Conservation (phyloP, 2,113 vertebrate genomes). For the Apus apus region DNA sequence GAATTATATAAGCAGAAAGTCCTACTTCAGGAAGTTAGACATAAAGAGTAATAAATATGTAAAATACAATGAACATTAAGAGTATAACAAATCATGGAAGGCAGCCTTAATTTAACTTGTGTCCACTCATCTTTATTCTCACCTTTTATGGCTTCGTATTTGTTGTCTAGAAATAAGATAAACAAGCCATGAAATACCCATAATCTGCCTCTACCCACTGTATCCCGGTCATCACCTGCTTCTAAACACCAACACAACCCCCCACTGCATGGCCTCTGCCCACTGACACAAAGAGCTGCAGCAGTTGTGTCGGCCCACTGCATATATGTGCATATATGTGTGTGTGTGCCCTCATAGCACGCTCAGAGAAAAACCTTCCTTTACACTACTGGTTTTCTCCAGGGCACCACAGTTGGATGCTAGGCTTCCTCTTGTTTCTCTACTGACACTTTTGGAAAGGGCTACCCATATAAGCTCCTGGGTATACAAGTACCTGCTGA, state of each 20-base stretch:
- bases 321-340: accelerated
- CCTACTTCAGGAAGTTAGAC: not conserved
- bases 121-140: not conserved
- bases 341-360: no score
- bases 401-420: not conserved
- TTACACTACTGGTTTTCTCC: not conserved
- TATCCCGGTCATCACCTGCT: not conserved
- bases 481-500: not conserved
- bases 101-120: not conserved
- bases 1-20: not conserved
- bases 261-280: not conserved
- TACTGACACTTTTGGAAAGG: not conserved
- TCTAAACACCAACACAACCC: accelerated
- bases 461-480: not conserved
- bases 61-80: not conserved
- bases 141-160: not conserved
- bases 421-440: not conserved
- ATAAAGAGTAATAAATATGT: not conserved
- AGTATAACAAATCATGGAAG: not conserved
- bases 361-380: not conserved
- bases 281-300: not conserved
- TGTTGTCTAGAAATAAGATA: not conserved
- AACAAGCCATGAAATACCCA: not conserved
- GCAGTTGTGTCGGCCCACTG: not conserved
- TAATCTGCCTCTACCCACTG: not conserved